phyloP scores from a whole-genome alignment of 1,140 invertebrate genomes.

The Euura saliciscinereae region DNA sequence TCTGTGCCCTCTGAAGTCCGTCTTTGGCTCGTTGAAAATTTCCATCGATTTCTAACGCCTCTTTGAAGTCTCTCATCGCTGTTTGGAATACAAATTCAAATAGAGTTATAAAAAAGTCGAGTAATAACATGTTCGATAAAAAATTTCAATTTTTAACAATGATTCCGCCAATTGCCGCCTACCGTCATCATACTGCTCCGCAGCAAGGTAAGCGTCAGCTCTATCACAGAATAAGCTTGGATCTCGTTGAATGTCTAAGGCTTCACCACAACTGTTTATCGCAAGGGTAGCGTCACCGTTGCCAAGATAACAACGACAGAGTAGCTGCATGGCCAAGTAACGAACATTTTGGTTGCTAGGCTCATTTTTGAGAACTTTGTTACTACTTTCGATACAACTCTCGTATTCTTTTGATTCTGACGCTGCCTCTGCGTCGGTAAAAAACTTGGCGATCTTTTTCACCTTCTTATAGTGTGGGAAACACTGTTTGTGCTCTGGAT shows the following conservation, averaged over 20 bases:
- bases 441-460: slow-evolving; percentile 91
- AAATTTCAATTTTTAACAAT: background rate
- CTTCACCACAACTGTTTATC: slow-evolving; percentile 79
- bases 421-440: slow-evolving; percentile 75
- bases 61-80: slow-evolving; percentile 88
- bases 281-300: slow-evolving; percentile 62
- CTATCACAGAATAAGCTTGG: slow-evolving; percentile 85
- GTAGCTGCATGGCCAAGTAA: slow-evolving; percentile 73
- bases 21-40: slow-evolving; percentile 85
- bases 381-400: slow-evolving; percentile 77
- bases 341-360: slow-evolving; percentile 73
- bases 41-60: slow-evolving; percentile 86
- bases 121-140: slow-evolving; percentile 17
- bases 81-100: slow-evolving; percentile 43
- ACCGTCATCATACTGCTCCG: slow-evolving; percentile 95
- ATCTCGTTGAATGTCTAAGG: slow-evolving; percentile 80
- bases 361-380: slow-evolving; percentile 74
- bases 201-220: slow-evolving; percentile 89
- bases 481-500: slow-evolving; percentile 97
- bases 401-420: slow-evolving; percentile 73
- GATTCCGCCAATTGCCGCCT: slow-evolving; percentile 30
- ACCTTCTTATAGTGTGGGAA: slow-evolving; percentile 96
- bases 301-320: slow-evolving; percentile 75
- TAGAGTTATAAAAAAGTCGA: slow-evolving; percentile 16
- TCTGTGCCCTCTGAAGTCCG: slow-evolving; percentile 87